A percentile compares a stretch with the other conserved stretches of the same genome.
Conservation (phyloP, 2,888 invertebrate genomes). For the Byasa hedistus region DNA sequence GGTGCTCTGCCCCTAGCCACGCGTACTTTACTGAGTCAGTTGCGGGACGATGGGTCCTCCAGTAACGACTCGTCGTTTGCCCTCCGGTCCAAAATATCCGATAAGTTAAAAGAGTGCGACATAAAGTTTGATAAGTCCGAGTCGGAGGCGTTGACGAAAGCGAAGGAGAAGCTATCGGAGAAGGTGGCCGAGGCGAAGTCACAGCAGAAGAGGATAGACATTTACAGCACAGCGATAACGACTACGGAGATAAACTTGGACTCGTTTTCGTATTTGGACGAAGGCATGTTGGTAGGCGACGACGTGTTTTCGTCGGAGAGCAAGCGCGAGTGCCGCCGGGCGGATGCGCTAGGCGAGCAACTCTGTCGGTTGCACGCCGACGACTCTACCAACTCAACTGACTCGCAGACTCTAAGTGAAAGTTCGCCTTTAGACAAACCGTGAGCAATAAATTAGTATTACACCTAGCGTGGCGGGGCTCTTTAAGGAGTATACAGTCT, state of each 20-base stretch:
- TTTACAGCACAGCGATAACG: constrained; percentile 77
- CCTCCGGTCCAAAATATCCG: constrained; percentile 54
- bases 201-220: constrained; percentile 72
- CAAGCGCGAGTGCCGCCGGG: constrained; percentile 50
- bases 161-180: constrained; percentile 68
- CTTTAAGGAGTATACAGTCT: constrained; percentile 47
- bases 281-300: constrained; percentile 70
- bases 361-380: constrained; percentile 63
- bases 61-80: constrained; percentile 74
- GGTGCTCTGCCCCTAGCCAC: constrained; percentile 67
- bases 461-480: constrained; percentile 39
- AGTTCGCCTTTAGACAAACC: constrained; percentile 61
- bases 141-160: constrained; percentile 65
- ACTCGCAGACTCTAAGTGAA: constrained; percentile 67
- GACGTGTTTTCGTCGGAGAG: constrained; percentile 61
- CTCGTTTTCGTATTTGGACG: constrained; percentile 76
- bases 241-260: constrained; percentile 77
- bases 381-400: constrained; percentile 59
- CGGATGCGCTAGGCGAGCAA: constrained; percentile 57
- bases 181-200: constrained; percentile 69
- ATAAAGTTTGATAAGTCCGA: constrained; percentile 58
- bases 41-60: constrained; percentile 77
- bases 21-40: constrained; percentile 73
- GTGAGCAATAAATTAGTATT: constrained; percentile 60
- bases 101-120: constrained; percentile 50